Evolutionary conservation across 2,888 invertebrate genomes (phyloP), one percentile per base, ranked within the genome.

Genomic region (Pristionchus mayeri): DNA sequence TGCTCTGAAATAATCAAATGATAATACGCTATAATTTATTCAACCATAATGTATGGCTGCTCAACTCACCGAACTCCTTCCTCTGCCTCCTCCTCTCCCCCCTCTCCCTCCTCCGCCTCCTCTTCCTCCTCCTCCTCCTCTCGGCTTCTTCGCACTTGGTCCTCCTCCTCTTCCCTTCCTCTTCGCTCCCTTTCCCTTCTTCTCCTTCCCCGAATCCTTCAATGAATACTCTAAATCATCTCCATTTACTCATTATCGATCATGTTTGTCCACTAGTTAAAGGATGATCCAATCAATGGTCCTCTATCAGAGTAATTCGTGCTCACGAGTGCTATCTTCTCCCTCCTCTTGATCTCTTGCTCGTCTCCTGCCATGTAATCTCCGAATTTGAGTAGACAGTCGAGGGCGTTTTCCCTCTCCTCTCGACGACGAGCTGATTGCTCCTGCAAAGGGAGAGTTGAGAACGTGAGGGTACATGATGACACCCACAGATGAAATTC

Each of bases 291-390:
- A n/a, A n/a, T n/a, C n/a, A n/a, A n/a, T n/a, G n/a, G n/a, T n/a
- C n/a, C n/a, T n/a, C n/a, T n/a, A n/a, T n/a, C n/a, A n/a, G n/a
- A n/a, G n/a, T n/a, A n/a, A n/a, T n/a, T n/a, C n/a, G n/a, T n/a
- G n/a, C n/a, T n/a, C 48, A 84, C 76, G 57, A 48, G 9, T n/a
- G 57, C 57, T 6, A 84, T 78, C 71, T 84, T 80, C 85, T 86
- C 40, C 37, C 85, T 71, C 54, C 75, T 84, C 54, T 60, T 48
- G 71, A 87, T 85, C 44, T 88, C 88, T 30, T 89, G 88, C 85
- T 88, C 90, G 40, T 87, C 88, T 67, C 89, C 85, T 82, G 88
- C 89, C 91, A 91, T 91, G 84, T 91, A 91, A 85, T 90, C 88
- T 78, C 91, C 91, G 84, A 91, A 91, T 81, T 86, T 86, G 63